Conservation (phyloP, 2,888 invertebrate species). For the Aphidoletes aphidimyza region DNA sequence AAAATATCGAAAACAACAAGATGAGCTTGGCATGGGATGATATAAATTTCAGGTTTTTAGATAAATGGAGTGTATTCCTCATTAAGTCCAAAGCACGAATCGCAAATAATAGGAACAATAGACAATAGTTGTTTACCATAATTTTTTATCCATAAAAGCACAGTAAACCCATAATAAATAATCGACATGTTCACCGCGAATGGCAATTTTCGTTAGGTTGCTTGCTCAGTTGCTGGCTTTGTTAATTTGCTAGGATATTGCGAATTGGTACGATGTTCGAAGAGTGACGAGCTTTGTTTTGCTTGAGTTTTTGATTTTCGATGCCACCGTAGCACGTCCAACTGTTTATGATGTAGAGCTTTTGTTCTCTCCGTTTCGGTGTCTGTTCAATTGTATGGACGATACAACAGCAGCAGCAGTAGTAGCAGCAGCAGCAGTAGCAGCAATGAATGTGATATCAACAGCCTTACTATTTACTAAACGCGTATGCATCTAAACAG, state of each 20-base stretch:
- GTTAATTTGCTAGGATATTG: not conserved
- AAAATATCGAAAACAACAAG: too few relatives aligned
- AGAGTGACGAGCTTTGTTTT: not conserved
- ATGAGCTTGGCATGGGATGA: not conserved
- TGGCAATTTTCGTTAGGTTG: slow-evolving; percentile 23
- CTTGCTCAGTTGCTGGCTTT: not conserved
- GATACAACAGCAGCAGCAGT: not conserved
- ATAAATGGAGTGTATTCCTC: slow-evolving; percentile 52
- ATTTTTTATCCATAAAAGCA: slow-evolving; percentile 52
- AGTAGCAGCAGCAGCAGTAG: not conserved
- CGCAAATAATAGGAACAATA: slow-evolving; percentile 34
- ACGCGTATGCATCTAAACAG: not conserved
- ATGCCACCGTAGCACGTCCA: slow-evolving; percentile 20
- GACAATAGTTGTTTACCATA: slow-evolving; percentile 49
- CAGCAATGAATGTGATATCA: slow-evolving; percentile 2
- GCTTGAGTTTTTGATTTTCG: not conserved
- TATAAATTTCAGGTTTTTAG: slow-evolving; percentile 44
- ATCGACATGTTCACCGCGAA: slow-evolving; percentile 53
- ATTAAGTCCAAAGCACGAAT: slow-evolving; percentile 41
- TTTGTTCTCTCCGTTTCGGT: not conserved
- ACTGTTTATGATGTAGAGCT: not conserved
- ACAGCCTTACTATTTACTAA: not conserved
- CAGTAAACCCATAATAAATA: slow-evolving; percentile 54
- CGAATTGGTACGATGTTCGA: not conserved
- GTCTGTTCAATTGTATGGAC: slow-evolving; percentile 16